Evolutionary conservation across 2,113 vertebrate genomes (phyloP).

Genomic region (Furnarius figulus): DNA sequence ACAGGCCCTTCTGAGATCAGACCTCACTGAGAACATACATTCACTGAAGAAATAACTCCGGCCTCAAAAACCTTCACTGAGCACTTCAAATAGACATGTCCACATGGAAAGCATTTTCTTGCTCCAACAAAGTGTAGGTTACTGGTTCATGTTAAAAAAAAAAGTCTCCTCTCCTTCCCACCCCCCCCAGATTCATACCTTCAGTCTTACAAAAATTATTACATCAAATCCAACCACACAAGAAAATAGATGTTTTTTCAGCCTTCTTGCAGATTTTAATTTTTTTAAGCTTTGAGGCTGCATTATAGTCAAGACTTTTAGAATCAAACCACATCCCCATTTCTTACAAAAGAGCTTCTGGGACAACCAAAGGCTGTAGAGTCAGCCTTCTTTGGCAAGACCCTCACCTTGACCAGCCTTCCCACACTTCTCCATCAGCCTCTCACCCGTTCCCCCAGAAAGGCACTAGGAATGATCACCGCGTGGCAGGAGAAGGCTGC

Average conservation of each 20-base stretch:
- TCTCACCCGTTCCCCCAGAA: accelerated
- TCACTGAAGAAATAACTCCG: not conserved
- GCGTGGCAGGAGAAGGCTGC: accelerated
- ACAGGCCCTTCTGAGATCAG: not conserved
- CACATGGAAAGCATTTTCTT: not conserved
- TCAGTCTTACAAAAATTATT: not conserved
- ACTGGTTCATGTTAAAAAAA: not conserved
- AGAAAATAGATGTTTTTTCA: not conserved
- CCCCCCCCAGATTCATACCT: not conserved
- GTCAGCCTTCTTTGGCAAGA: not conserved
- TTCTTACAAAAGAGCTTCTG: not conserved
- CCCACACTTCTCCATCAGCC: not conserved
- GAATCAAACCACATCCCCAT: not conserved
- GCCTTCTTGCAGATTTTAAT: not conserved
- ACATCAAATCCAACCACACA: not conserved
- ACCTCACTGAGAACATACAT: not conserved
- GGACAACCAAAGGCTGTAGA: not conserved
- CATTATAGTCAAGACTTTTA: not conserved
- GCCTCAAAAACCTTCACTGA: not conserved
- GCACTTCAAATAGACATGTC: not conserved
- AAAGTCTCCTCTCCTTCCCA: not conserved
- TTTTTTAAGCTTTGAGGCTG: not conserved
- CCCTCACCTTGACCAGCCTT: not conserved
- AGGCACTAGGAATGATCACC: not conserved
- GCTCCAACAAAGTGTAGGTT: not conserved